Percentiles rank a stretch among this genome's conserved stretches.
These are phyloP conservation scores for Epinotia bilunana DNA, from an alignment of 2,888 invertebrate species.

Conservation along the genomic window DNA sequence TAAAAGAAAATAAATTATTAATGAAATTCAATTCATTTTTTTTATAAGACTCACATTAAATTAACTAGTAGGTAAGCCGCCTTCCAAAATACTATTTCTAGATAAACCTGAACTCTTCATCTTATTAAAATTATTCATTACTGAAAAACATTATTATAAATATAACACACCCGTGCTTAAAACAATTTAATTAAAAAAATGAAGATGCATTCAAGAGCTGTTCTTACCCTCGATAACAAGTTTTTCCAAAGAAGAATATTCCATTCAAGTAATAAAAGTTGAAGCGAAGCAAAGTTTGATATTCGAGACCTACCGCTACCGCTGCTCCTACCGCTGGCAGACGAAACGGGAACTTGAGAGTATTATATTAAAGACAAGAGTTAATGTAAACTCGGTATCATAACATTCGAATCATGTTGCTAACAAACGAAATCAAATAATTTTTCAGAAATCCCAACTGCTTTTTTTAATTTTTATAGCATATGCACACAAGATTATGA, in stretches of 20 bases:
- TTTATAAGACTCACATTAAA: too few relatives aligned
- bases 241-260: slow-evolving; percentile 21
- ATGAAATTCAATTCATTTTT: background rate
- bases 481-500: too few relatives aligned
- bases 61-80: too few relatives aligned
- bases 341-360: background rate
- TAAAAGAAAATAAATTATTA: background rate
- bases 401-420: background rate
- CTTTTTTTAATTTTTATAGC: too few relatives aligned
- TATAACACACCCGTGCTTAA: background rate
- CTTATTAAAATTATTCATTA: background rate
- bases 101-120: background rate
- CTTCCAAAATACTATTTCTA: background rate
- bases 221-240: slow-evolving; percentile 16
- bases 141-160: background rate
- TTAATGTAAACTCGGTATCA: background rate
- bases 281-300: slow-evolving; percentile 24
- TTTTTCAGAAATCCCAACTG: background rate
- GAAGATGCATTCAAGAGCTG: slow-evolving; percentile 17
- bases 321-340: too few relatives aligned
- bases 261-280: slow-evolving; percentile 32
- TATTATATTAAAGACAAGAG: background rate
- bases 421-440: background rate
- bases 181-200: background rate
- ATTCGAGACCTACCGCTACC: slow-evolving; percentile 13